Base-by-base conservation (phyloP, 2,888 invertebrate species). In the Cephus runcator region DNA sequence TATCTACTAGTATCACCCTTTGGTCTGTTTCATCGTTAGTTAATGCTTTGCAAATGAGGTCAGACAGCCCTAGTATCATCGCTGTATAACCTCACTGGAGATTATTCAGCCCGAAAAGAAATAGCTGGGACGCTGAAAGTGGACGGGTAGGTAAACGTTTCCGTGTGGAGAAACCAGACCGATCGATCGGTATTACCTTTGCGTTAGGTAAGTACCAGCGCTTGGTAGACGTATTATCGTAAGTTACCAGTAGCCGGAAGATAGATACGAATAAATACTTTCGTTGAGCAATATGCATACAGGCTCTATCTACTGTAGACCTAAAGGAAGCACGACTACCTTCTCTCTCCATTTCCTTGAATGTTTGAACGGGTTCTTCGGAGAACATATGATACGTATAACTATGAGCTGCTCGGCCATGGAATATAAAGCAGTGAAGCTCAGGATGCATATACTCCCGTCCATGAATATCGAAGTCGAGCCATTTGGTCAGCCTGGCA, bases 1-100 rank as follows among this genome's bases (percentile, higher is more conserved):
- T 15, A 40, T 9, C 40, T 40, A 40, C 23, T 23, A 9, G 40
- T 40, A 23, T 9, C 6, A 40, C 9, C 6, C 40, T 15, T 23
- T 40, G 40, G 40, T 40, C 40, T 15, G 15, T 23, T 23, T 84
- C 81, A 84, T 85, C 79, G 82, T 84, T 83, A 83, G 84, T 84
- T 85, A 83, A 85, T 84, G 81, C 80, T 75, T 76, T 23, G 56
- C 23, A 23, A 56, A 9, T 56, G 56, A 23, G 23, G 23, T 56
- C 56, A 56, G 56, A 9, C 9, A 56, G 23, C 9, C 56, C 9
- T 23, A 56, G 9, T 9, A 56, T 56, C 56, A 23, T 56, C 56
- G 23, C 23, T 23, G 9, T 56, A 23, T 23, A 56, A 56, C 23
- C 23, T 23, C 56, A 23, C 56, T 56, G 56, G 9, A 23, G 56